Base-by-base conservation (phyloP, 2,888 invertebrate genomes). In the Temnothorax ravouxi region DNA sequence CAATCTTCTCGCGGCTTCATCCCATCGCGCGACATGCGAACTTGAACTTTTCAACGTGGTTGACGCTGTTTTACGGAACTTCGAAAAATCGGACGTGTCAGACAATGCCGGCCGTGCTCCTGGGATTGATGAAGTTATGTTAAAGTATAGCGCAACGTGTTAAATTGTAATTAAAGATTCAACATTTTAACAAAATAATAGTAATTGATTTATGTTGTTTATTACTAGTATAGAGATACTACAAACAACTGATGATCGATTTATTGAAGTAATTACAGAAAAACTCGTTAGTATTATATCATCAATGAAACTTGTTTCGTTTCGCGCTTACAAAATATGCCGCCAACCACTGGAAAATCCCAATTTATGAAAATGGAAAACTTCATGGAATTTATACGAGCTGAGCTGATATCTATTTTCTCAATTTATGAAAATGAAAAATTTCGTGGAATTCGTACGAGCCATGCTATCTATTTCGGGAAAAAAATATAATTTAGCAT, bases 401-500 rank as follows among this genome's bases (percentile, higher is more conserved):
- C 79, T 44, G 34, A 59, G 79, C 79, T 80, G 74, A 80, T 80
- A 80, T 59, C 74, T 74, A 80, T 80, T 80, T 80, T 71, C 79
- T 80, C 79, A 74, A 80, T 80, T 80, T 80, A 74, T 80, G 79
- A 80, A 80, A 80, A 80, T 80, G 79, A 80, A 80, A 80, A 72
- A 72, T 59, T 74, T 59, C 9, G 74, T 18, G 79, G 79, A 80
- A 80, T 80, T 80, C 79, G 47, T 80, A 74, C 79, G 47, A 74
- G 79, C 69, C 69, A 86, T 82, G 62, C 74, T 79, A 79, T 59
- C 72, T 71, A 74, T 74, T 72, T n/a, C 34, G 44, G n/a, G 34
- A 52, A 44, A 59, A 56, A 79, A 76, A 59, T 47, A 71, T 47
- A 79, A 72, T 72, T 72, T 72, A 18, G 38, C 59, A 50, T 80